Percentiles rank a stretch among this genome's conserved stretches.
These are phyloP conservation scores for Psittacara wagleri DNA, from an alignment of 2,113 vertebrate genomes.

Conservation along the genomic window DNA sequence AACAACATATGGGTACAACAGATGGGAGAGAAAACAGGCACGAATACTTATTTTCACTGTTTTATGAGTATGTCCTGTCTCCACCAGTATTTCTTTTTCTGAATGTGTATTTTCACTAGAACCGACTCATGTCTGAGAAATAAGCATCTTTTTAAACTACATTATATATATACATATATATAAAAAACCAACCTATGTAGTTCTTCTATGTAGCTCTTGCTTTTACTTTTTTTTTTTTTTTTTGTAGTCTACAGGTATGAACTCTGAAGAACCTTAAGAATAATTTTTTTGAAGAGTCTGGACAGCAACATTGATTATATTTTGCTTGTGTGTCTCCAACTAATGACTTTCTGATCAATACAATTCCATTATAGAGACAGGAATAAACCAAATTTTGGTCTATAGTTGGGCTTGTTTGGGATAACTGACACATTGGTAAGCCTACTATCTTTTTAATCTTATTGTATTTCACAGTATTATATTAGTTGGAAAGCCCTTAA, in stretches of 20 bases:
- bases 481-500: neutral
- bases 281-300: neutral
- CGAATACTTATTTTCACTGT: neutral
- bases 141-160: accelerated
- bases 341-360: neutral
- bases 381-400: neutral
- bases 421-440: neutral
- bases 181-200: neutral
- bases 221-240: neutral
- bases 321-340: neutral
- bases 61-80: neutral
- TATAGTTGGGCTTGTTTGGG: neutral
- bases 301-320: neutral
- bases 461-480: neutral
- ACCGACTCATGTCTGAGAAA: neutral
- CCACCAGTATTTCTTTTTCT: neutral
- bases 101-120: neutral
- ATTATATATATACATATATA: neutral
- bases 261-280: neutral
- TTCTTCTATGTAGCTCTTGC: neutral
- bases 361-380: neutral
- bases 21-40: neutral
- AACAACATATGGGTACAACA: neutral
- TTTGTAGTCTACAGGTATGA: neutral
- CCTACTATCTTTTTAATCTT: neutral